These are phyloP conservation scores for Nymphalis polychloros DNA, from an alignment of 2,888 invertebrate species.

Conservation along the genomic window DNA sequence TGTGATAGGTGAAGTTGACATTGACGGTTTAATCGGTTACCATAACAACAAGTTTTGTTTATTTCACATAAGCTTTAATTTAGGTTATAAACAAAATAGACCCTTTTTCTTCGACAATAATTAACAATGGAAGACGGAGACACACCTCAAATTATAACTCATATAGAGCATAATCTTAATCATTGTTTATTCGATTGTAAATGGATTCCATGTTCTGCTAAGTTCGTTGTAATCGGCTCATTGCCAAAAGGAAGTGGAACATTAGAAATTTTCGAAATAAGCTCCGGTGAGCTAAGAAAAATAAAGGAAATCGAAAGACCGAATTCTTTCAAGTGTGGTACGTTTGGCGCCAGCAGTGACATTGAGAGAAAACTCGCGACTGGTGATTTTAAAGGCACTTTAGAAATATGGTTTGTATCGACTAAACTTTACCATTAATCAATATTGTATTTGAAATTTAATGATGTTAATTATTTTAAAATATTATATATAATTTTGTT, in stretches of 20 bases:
- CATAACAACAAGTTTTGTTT: conserved; percentile 58
- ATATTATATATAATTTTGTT: too few relatives aligned
- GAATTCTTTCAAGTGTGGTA: conserved; percentile 95
- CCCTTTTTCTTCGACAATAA: neutral
- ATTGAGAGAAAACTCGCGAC: conserved; percentile 92
- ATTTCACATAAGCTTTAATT: conserved; percentile 30
- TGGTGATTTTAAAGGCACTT: conserved; percentile 93
- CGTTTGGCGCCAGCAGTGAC: conserved; percentile 93
- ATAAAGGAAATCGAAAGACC: conserved; percentile 89
- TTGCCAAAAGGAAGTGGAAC: conserved; percentile 93
- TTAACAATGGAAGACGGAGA: conserved; percentile 71
- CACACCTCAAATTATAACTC: conserved; percentile 95
- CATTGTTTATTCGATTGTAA: conserved; percentile 95
- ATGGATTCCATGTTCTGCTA: conserved; percentile 97
- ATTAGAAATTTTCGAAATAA: conserved; percentile 90
- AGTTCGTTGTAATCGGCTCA: conserved; percentile 93
- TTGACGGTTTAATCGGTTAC: conserved; percentile 42
- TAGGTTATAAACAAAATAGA: conserved; percentile 44
- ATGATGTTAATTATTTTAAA: too few relatives aligned
- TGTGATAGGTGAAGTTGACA: neutral
- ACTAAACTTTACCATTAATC: conserved; percentile 1
- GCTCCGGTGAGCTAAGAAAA: conserved; percentile 85
- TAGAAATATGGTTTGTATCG: conserved; percentile 88
- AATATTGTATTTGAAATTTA: too few relatives aligned
- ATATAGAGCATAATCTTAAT: conserved; percentile 90